Evolutionary conservation across 1,140 invertebrate genomes (phyloP).

Genomic region (Lasaia peninsularis): DNA sequence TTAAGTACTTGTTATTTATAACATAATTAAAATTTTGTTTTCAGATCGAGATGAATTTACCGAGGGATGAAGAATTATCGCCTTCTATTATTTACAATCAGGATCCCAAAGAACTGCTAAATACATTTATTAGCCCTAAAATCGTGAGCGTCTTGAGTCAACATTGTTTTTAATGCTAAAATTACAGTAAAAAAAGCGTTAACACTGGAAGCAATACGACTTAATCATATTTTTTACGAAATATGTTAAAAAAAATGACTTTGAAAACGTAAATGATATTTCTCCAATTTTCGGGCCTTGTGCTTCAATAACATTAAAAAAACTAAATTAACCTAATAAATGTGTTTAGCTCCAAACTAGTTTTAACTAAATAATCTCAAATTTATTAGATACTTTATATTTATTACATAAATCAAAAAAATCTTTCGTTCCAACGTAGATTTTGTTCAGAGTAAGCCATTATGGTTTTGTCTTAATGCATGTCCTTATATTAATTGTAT

Average conservation of each 20-base stretch:
- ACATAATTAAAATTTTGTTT: not conserved
- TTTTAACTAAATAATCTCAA: conserved; percentile 15
- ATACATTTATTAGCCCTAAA: not conserved
- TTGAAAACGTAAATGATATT: not conserved
- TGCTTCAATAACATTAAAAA: no score
- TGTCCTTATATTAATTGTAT: not conserved
- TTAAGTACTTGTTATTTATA: no score
- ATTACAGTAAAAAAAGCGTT: no score
- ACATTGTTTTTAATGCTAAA: no score
- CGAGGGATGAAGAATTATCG: conserved; percentile 10
- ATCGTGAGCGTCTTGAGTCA: no score
- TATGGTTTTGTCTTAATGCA: conserved; percentile 1
- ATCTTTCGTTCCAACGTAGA: not conserved
- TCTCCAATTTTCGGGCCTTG: no score
- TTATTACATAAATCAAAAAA: conserved; percentile 1
- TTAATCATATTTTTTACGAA: not conserved
- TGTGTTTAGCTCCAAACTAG: conserved; percentile 2
- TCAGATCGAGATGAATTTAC: conserved; percentile 1
- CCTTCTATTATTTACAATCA: conserved; percentile 15
- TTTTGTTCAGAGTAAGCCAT: not conserved
- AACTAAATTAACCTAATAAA: not conserved
- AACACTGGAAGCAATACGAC: not conserved
- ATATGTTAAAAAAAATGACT: not conserved
- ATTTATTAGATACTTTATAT: conserved; percentile 2
- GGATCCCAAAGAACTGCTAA: not conserved